A percentile compares a stretch with the other conserved stretches of the same genome.
These are phyloP conservation scores for Ophthalmolycus amberensis DNA, from an alignment of 2,113 vertebrate genomes.

Conservation along the genomic window DNA sequence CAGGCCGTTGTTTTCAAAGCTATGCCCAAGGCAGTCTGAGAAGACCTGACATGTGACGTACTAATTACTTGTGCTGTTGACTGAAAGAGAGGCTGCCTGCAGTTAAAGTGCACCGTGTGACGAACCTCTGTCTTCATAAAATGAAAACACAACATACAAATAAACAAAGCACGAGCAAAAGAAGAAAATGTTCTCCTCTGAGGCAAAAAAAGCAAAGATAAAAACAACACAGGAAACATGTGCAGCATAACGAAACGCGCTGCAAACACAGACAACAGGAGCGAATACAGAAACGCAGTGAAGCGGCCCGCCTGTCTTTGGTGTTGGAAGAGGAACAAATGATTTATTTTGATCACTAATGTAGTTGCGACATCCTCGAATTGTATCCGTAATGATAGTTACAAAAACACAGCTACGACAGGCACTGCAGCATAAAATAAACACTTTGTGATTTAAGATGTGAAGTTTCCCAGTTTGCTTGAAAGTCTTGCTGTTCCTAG, in stretches of 20 bases:
- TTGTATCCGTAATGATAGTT: neutral
- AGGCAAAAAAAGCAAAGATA: neutral
- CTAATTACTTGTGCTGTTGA: neutral
- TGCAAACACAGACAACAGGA: neutral
- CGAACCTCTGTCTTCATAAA: neutral
- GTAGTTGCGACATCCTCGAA: neutral
- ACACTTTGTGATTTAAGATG: neutral
- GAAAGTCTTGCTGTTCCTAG: neutral
- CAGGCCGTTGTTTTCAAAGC: neutral
- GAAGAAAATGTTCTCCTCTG: neutral
- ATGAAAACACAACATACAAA: neutral
- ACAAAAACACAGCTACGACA: neutral
- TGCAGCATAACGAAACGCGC: neutral
- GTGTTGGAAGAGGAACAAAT: neutral
- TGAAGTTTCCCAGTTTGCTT: neutral
- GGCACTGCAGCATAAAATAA: neutral
- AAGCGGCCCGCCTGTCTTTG: neutral
- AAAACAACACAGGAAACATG: neutral
- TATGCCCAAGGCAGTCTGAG: neutral
- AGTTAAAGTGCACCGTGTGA: conserved; percentile 4
- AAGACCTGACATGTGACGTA: neutral
- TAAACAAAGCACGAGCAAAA: neutral
- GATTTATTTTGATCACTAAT: neutral
- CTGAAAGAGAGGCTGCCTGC: conserved; percentile 6
- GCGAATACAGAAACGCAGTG: neutral